phyloP scores from a whole-genome alignment of 2,797 vertebrate genomes.

The Pseudocheirus occidentalis region DNA sequence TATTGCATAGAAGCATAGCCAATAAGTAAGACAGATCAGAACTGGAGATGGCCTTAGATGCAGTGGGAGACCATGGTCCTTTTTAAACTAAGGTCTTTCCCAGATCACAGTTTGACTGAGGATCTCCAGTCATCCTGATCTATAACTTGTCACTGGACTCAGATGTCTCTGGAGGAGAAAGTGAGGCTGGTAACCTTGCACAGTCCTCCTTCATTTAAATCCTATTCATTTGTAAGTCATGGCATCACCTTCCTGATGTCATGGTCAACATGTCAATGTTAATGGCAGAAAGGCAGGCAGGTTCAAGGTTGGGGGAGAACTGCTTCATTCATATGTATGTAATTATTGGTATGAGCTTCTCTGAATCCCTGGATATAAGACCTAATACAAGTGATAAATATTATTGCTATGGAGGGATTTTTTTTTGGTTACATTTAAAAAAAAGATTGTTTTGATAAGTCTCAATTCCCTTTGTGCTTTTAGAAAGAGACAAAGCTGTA shows the following conservation, averaged over 20 bases:
- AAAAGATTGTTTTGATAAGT: slow-evolving; percentile 8
- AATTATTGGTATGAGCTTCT: not conserved
- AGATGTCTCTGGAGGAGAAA: too few relatives aligned
- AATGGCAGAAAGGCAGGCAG: not conserved
- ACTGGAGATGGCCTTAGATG: too few relatives aligned
- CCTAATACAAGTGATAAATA: slow-evolving; percentile 23
- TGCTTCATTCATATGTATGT: not conserved
- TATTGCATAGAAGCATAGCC: not conserved
- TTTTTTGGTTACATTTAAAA: slow-evolving; percentile 6
- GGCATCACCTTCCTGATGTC: too few relatives aligned
- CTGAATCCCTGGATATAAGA: not conserved
- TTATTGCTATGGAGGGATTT: slow-evolving; percentile 16
- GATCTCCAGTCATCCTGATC: too few relatives aligned
- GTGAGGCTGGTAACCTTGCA: too few relatives aligned
- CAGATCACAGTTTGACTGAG: too few relatives aligned
- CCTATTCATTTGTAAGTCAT: too few relatives aligned
- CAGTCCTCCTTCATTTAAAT: too few relatives aligned
- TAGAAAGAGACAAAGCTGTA: not conserved
- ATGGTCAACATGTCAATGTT: too few relatives aligned
- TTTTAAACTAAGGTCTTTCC: too few relatives aligned
- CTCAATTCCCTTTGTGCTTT: slow-evolving; percentile 39
- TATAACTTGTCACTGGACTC: too few relatives aligned
- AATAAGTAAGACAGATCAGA: not conserved
- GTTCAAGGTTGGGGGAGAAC: not conserved
- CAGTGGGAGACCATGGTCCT: too few relatives aligned